Evolutionary conservation across 2,888 invertebrate genomes (phyloP), one percentile per base, ranked within the genome.

Genomic region (Blastobasis adustella): DNA sequence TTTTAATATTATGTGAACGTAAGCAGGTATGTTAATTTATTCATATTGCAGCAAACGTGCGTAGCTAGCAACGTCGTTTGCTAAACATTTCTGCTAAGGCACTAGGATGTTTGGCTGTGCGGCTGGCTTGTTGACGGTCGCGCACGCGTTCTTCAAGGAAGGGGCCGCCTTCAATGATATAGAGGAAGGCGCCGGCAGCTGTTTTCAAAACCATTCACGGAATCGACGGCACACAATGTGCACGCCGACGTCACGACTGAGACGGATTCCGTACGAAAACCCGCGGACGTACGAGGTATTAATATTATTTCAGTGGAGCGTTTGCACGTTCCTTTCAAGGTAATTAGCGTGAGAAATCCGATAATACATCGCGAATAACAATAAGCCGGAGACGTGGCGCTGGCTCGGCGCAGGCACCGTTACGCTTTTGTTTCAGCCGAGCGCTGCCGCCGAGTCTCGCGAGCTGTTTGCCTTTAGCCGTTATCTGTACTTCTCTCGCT

Each of bases 101-200:
- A 23, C 6, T 54, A 47, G 51, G 54, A 54, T 54, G 54, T 54
- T 54, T 52, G 23, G 51, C 37, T 23, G 44, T 10, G 9, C 46
- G 52, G 45, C 45, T 6, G 45, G 50, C 42, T 54, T 76, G 71
- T 76, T 79, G 75, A 76, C 60, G 70, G 53, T 56, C 55, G 74
- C 71, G 82, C 86, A 83, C 82, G 81, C 79, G 84, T 68, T 63
- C 66, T 85, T 84, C 85, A 63, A 58, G 71, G 85, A 84, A 86
- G 55, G 54, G 4, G 52, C 47, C 56, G 63, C 58, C 64, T 65
- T 77, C 72, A 73, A 77, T 76, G 73, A 59, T 10, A 45, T 8
- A 45, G 59, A 68, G 67, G 62, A 67, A 73, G 71, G 67, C 72
- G 67, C 68, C 61, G 59, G 61, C 54, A 53, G 39, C 58, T 83